Evolutionary conservation across 2,888 invertebrate genomes (phyloP).

Genomic region (Gandaritis pyraliata): DNA sequence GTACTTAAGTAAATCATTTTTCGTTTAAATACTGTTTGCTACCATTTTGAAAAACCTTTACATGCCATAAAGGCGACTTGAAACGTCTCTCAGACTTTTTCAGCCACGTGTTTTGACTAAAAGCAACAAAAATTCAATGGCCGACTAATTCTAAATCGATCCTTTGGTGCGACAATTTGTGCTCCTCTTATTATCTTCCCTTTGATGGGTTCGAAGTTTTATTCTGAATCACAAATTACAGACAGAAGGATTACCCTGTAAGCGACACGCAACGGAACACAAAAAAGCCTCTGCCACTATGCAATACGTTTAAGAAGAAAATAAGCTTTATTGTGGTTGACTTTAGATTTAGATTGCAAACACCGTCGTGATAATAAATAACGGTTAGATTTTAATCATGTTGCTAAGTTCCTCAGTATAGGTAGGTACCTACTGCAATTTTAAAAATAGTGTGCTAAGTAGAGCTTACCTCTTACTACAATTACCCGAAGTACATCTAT

Average conservation of each 20-base stretch:
- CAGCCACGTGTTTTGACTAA: background rate
- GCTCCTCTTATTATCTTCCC: constrained; percentile 47
- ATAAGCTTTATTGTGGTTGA: background rate
- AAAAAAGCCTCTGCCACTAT: constrained; percentile 39
- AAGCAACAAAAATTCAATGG: constrained; percentile 33
- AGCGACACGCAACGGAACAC: constrained; percentile 72
- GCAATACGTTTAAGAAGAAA: background rate
- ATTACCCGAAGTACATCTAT: no score
- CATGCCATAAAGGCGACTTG: no score
- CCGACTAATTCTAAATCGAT: constrained; percentile 36
- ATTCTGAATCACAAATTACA: constrained; percentile 74
- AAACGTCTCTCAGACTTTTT: no score
- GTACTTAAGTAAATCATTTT: no score
- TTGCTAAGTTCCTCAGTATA: no score
- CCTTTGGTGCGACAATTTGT: constrained; percentile 38
- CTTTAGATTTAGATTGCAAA: background rate
- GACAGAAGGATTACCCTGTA: constrained; percentile 67
- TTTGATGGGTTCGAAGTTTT: constrained; percentile 62
- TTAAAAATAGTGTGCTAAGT: no score
- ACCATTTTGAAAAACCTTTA: no score
- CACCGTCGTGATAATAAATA: background rate
- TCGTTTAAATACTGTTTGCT: no score
- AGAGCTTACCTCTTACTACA: no score
- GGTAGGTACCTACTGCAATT: no score
- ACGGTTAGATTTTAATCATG: no score